A percentile compares a stretch with the other conserved stretches of the same genome.
Conservation (phyloP, 2,797 vertebrate genomes). For the Coregonus suidteri region DNA sequence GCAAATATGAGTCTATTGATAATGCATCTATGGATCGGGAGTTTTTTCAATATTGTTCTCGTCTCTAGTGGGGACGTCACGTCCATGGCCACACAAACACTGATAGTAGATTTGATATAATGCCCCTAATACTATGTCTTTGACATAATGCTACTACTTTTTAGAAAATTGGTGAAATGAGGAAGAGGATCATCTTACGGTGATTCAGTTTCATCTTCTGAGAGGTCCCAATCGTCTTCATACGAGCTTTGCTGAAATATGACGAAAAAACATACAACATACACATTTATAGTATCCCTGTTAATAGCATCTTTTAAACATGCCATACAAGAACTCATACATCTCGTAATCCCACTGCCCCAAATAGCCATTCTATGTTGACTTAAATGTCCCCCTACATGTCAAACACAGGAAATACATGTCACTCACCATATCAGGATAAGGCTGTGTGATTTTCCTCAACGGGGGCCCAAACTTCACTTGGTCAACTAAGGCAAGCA, state of each 20-base stretch:
- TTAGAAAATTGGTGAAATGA: too few relatives aligned
- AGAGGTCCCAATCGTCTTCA: slow-evolving; percentile 78
- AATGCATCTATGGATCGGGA: too few relatives aligned
- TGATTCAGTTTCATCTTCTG: slow-evolving; percentile 72
- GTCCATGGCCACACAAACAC: not conserved
- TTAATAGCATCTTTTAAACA: not conserved
- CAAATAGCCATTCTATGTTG: not conserved
- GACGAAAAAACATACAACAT: not conserved
- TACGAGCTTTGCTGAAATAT: slow-evolving; percentile 58
- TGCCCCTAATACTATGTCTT: not conserved
- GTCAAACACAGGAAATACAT: not conserved
- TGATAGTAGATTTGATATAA: not conserved
- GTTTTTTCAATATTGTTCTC: not conserved
- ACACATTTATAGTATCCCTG: not conserved
- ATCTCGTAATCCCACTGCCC: too few relatives aligned
- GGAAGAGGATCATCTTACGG: slow-evolving; percentile 66
- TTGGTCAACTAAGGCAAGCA: slow-evolving; percentile 77
- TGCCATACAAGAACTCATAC: too few relatives aligned
- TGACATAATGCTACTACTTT: not conserved
- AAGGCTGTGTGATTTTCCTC: slow-evolving; percentile 86
- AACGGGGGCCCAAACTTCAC: slow-evolving; percentile 82
- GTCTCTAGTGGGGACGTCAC: not conserved
- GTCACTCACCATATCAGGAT: slow-evolving; percentile 80
- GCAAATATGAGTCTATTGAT: too few relatives aligned
- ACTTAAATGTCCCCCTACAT: not conserved